These are phyloP conservation scores for Eurystomus glaucurus DNA, from an alignment of 2,797 vertebrate genomes.

Conservation along the genomic window DNA sequence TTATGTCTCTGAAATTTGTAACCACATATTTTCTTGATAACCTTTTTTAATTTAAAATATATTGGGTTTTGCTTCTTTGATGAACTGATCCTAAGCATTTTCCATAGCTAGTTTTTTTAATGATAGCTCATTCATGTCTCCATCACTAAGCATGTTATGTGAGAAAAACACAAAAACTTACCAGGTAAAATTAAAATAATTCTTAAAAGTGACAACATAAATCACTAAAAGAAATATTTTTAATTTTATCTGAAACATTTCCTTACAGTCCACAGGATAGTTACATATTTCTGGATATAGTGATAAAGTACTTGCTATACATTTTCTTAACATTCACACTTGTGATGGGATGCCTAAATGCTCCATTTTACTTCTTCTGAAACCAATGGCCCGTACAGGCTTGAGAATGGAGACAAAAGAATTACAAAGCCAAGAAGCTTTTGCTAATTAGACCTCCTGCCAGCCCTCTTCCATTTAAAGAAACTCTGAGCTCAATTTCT, in stretches of 20 bases:
- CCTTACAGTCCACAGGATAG: neutral
- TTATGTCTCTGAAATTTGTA: neutral
- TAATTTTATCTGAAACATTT: neutral
- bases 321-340: neutral
- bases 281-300: neutral
- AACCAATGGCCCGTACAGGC: fast-evolving
- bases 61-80: neutral
- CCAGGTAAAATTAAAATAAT: neutral
- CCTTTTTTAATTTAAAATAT: neutral
- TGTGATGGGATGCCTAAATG: neutral
- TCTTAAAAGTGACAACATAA: neutral
- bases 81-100: neutral
- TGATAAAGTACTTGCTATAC: neutral
- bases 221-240: neutral
- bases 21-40: neutral
- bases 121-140: neutral
- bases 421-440: neutral
- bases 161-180: neutral
- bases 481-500: neutral
- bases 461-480: neutral
- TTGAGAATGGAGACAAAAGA: neutral
- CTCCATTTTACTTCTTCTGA: neutral
- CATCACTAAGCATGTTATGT: neutral
- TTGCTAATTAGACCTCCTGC: neutral
- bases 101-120: neutral